Conservation (phyloP, 2,113 vertebrate genomes). For the Petaurus breviceps region DNA sequence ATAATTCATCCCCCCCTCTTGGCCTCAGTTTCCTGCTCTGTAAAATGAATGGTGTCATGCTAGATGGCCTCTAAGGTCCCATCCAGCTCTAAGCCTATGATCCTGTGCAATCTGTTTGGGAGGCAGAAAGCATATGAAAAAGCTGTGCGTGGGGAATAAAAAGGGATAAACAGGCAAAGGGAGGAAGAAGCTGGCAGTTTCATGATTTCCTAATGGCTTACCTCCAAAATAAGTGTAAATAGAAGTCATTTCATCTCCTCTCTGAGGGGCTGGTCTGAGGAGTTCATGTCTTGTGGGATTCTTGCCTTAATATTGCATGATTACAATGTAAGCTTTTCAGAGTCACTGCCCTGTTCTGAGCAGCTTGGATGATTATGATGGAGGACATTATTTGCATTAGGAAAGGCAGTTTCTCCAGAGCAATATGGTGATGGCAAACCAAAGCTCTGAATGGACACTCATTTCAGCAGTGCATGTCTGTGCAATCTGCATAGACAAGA, state of each 20-base stretch:
- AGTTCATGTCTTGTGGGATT: constrained; percentile 10
- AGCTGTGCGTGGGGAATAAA: not conserved
- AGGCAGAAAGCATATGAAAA: not conserved
- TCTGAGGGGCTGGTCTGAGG: not conserved
- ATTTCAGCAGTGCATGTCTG: constrained; percentile 67
- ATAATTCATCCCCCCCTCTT: not conserved
- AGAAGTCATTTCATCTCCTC: not conserved
- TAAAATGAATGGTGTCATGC: not conserved
- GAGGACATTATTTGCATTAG: constrained; percentile 58
- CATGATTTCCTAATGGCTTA: not conserved
- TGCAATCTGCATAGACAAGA: constrained; percentile 67
- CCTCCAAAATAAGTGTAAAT: not conserved
- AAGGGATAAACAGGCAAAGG: not conserved
- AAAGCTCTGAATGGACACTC: constrained; percentile 41
- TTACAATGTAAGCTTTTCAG: constrained; percentile 4
- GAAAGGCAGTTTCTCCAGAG: constrained; percentile 64
- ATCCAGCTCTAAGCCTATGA: not conserved
- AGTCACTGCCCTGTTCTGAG: constrained; percentile 57
- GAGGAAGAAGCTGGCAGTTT: not conserved
- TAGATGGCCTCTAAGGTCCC: not conserved
- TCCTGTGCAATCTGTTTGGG: not conserved
- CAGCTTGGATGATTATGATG: constrained; percentile 62
- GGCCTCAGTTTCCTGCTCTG: not conserved
- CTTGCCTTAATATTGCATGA: constrained; percentile 50
- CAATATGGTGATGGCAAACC: constrained; percentile 48